Conservation (phyloP, 2,888 invertebrate genomes). For the Amaurobius ferox region DNA sequence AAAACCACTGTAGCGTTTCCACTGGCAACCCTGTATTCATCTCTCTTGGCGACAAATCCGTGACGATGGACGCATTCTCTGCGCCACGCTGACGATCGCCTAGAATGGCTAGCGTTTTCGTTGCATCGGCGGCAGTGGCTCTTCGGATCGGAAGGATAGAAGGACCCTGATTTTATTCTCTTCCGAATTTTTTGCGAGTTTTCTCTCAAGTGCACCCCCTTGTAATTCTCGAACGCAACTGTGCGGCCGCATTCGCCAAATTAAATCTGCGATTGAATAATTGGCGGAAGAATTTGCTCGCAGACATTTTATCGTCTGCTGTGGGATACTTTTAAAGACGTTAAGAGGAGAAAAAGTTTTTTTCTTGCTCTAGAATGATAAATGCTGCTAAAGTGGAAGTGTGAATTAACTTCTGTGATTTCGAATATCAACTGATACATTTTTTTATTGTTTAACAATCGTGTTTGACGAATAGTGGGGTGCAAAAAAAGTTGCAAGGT, state of each 20-base stretch:
- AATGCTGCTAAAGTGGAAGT: neutral
- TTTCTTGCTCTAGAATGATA: neutral
- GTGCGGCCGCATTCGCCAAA: slow-evolving; percentile 13
- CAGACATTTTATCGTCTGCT: slow-evolving; percentile 6
- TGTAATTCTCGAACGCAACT: neutral
- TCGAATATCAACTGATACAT: neutral
- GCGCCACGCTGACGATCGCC: slow-evolving; percentile 34
- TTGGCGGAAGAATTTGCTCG: slow-evolving; percentile 13
- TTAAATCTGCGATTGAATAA: slow-evolving; percentile 5
- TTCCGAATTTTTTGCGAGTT: neutral
- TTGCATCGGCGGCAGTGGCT: slow-evolving; percentile 37
- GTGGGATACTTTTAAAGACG: slow-evolving; percentile 12
- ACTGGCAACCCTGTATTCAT: slow-evolving; percentile 23
- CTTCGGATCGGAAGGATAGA: slow-evolving; percentile 44
- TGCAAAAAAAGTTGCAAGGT: neutral
- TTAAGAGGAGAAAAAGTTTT: slow-evolving; percentile 6
- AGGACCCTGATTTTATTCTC: neutral
- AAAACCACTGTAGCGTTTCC: slow-evolving; percentile 2
- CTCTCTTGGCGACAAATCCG: slow-evolving; percentile 48
- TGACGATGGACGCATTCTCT: slow-evolving; percentile 13
- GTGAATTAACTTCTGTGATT: slow-evolving; percentile 4
- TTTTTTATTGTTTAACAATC: neutral
- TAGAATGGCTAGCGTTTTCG: slow-evolving; percentile 32
- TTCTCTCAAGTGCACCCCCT: neutral
- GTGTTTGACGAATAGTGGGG: neutral